Conservation (phyloP, 2,888 invertebrate species). For the Aporophyla lueneburgensis region DNA sequence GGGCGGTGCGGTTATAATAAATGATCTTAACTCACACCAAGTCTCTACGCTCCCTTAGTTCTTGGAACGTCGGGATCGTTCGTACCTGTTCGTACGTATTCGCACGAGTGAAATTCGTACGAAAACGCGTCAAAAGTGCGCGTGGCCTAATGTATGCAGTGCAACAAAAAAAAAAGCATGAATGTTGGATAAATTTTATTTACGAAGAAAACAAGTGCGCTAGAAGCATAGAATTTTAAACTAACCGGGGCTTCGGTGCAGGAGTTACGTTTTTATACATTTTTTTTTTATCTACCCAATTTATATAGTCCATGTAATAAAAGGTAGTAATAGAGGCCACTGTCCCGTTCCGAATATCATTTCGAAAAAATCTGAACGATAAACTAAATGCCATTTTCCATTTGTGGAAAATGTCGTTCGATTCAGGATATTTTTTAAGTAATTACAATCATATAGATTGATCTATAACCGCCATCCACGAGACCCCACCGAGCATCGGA, state of each 20-base stretch:
- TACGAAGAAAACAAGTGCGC: background rate
- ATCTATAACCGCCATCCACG: too few relatives aligned
- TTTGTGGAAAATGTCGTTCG: background rate
- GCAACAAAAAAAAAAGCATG: background rate
- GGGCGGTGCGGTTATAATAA: too few relatives aligned
- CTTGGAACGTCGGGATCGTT: background rate
- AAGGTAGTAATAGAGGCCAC: background rate
- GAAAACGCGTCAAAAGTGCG: too few relatives aligned
- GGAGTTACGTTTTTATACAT: background rate
- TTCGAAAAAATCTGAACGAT: too few relatives aligned
- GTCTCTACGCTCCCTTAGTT: background rate
- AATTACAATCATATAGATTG: too few relatives aligned
- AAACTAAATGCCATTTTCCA: too few relatives aligned
- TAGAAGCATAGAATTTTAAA: background rate
- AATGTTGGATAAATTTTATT: background rate
- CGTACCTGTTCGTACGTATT: too few relatives aligned
- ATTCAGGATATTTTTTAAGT: background rate
- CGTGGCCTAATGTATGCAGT: background rate
- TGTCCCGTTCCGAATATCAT: background rate
- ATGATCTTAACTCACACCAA: background rate
- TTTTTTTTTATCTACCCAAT: background rate
- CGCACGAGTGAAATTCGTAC: too few relatives aligned
- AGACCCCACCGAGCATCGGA: too few relatives aligned
- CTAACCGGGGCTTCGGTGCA: background rate
- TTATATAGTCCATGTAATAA: background rate